Evolutionary conservation across 64 coral and sea anemone genomes (phyloP).

Genomic region (Dendrophyllia cribrosa): DNA sequence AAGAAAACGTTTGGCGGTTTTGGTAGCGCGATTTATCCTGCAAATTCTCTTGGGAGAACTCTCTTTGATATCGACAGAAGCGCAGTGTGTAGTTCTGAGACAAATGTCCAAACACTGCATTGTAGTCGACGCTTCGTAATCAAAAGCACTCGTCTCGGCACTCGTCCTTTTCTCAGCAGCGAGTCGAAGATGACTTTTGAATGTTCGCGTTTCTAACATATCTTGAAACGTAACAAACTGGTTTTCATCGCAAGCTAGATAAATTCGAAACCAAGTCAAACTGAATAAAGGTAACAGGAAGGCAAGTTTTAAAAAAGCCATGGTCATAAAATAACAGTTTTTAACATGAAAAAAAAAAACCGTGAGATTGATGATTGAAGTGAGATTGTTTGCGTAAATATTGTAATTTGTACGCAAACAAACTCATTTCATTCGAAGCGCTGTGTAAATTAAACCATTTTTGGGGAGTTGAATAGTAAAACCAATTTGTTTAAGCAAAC

Average conservation of each 20-base stretch:
- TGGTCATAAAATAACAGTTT: too few relatives aligned
- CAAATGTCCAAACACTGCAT: slow-evolving; percentile 5
- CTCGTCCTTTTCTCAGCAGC: background rate
- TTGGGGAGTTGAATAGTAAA: too few relatives aligned
- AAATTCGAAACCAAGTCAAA: too few relatives aligned
- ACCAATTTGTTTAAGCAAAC: too few relatives aligned
- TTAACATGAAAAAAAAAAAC: too few relatives aligned
- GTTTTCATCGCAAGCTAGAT: background rate
- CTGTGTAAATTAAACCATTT: too few relatives aligned
- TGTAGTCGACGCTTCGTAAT: background rate
- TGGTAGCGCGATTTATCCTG: background rate
- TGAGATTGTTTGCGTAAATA: too few relatives aligned
- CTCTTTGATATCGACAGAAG: background rate
- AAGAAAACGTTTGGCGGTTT: background rate
- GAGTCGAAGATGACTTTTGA: background rate
- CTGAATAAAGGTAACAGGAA: too few relatives aligned
- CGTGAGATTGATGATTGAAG: too few relatives aligned
- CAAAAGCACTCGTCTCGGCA: background rate
- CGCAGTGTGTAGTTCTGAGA: background rate
- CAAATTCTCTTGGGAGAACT: background rate
- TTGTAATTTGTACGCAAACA: too few relatives aligned
- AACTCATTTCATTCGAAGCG: too few relatives aligned
- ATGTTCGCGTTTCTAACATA: background rate
- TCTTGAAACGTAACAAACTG: background rate
- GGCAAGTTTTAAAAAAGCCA: too few relatives aligned